A percentile compares a stretch with the other conserved stretches of the same genome.
Evolutionary conservation across 1,140 invertebrate genomes (phyloP).

Genomic region (Watersipora subatra): DNA sequence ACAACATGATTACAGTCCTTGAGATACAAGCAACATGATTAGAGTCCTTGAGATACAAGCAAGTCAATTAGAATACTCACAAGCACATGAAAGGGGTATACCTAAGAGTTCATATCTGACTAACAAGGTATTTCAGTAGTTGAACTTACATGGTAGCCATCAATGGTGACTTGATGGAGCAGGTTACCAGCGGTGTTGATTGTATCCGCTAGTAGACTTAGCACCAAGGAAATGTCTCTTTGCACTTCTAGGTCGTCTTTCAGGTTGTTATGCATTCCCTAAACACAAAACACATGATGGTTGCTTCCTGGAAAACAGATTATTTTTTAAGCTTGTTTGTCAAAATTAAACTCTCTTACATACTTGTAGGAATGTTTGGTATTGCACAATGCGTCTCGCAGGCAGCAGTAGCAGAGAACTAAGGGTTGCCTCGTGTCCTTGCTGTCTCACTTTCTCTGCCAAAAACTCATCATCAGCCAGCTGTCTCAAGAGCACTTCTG

Average conservation of each 20-base stretch:
- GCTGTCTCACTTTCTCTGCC: not conserved
- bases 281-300: no score
- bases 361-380: not conserved
- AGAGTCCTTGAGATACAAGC: no score
- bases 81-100: no score
- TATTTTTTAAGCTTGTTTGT: no score
- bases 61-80: no score
- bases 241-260: not conserved
- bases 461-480: not conserved
- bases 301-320: no score
- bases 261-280: not conserved
- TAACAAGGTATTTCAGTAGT: no score
- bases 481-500: not conserved
- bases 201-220: not conserved
- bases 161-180: not conserved
- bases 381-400: not conserved
- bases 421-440: not conserved
- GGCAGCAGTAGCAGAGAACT: not conserved
- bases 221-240: not conserved
- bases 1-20: no score
- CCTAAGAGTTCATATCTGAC: no score
- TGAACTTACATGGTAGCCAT: not conserved
- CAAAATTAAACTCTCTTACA: no score
- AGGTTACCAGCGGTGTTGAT: not conserved
- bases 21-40: no score